Base-by-base conservation (phyloP, 1,140 invertebrate species). In the Lordiphosa collinella region DNA sequence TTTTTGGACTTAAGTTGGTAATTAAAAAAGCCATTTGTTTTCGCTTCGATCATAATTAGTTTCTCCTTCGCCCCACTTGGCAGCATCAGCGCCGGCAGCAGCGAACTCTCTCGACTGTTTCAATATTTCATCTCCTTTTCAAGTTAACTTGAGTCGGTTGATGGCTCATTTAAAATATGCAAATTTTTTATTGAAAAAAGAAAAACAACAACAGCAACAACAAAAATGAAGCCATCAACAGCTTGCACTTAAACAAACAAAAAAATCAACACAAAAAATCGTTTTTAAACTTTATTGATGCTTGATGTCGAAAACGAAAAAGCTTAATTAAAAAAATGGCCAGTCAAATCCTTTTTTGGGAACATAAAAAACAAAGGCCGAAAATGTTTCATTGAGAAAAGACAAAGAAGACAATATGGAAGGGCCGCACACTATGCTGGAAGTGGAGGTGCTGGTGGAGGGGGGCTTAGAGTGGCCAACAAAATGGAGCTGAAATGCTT, bases 241-340 rank as follows among this genome's bases (percentile, higher is more conserved):
- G 49, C 53, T 46, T 67, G 69, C 57, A 58, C 63, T 68, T 68
- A 62, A 52, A 52, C 59, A 57, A 58, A 62, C 47, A 38, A 38
- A 68, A 54, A 68, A 37, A 35, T 35, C 41, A 22, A 36, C 37
- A 35, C 13, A 36, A 44, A 56, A 57, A 44, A 54, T 70, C 59
- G 66, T 70, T 70, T 65, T 76, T 67, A 79, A 80, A 76, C 71
- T 80, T 80, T 80, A 80, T 80, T 80, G 76, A 71, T 71, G 67
- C 67, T 71, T 71, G 48, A 71, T 71, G 67, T 71, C 67, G 66
- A 71, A 72, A 82, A 67, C 78, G 78, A 84, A 29, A 44, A 84
- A 69, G 84, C 76, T 71, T 82, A 82, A 82, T 82, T 82, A 84
- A 82, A 62, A 50, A 38, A 38, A 31, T 41, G 53, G 53, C 25